phyloP scores from a whole-genome alignment of 2,113 vertebrate genomes.

The Balaenoptera acutorostrata region DNA sequence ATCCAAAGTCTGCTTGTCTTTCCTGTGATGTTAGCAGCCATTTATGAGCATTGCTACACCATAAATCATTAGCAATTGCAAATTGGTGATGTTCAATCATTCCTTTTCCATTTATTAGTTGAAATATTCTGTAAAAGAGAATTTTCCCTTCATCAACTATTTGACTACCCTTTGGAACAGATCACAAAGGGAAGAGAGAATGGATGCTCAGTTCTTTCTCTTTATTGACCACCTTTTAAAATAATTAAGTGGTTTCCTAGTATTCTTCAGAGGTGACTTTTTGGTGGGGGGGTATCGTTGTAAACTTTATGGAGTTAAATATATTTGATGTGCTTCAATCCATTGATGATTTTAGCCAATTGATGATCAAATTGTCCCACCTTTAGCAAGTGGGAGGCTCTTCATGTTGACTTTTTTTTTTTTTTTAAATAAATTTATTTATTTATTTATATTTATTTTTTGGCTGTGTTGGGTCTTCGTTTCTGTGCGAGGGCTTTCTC shows the following conservation, averaged over 20 bases:
- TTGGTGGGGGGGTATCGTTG: not conserved
- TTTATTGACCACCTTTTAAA: not conserved
- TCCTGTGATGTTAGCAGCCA: not conserved
- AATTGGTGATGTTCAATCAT: not conserved
- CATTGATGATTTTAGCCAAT: not conserved
- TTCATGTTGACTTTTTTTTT: conserved; percentile 16
- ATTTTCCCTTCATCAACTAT: not conserved
- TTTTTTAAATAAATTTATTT: no score
- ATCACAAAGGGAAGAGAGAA: not conserved
- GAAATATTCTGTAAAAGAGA: not conserved
- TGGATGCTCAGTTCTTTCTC: not conserved
- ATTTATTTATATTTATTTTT: no score
- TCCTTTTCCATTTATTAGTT: not conserved
- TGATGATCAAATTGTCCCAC: not conserved
- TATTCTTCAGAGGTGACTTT: not conserved
- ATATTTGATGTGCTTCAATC: not conserved
- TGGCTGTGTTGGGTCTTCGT: no score
- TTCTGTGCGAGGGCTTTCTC: no score
- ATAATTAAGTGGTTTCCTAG: conserved; percentile 24
- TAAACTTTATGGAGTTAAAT: not conserved
- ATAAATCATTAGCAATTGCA: not conserved
- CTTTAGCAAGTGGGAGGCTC: not conserved
- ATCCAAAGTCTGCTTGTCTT: not conserved
- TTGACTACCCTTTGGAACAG: not conserved
- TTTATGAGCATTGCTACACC: not conserved